A percentile compares a stretch with the other conserved stretches of the same genome.
Conservation (phyloP, 2,888 invertebrate species). For the Rhagonycha lutea region DNA sequence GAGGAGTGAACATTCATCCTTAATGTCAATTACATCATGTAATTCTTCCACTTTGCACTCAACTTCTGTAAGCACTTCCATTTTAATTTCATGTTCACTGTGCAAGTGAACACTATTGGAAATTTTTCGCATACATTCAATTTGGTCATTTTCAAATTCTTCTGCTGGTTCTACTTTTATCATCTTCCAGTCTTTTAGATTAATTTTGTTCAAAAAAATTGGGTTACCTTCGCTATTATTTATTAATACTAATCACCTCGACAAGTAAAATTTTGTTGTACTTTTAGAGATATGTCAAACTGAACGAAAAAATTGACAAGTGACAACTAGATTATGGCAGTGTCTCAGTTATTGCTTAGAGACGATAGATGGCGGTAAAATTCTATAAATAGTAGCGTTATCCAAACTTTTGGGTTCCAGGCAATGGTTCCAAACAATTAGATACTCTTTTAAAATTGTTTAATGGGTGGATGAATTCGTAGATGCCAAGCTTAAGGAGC, state of each 20-base stretch:
- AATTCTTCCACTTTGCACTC: background rate
- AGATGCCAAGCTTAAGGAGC: too few species aligned
- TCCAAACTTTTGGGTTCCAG: too few species aligned
- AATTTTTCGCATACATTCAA: background rate
- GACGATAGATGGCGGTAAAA: too few species aligned
- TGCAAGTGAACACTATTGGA: background rate
- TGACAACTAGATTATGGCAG: too few species aligned
- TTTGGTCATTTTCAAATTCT: background rate
- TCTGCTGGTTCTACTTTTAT: background rate
- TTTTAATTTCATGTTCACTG: background rate
- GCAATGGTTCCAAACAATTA: too few species aligned
- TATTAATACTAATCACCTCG: background rate
- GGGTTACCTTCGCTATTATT: background rate
- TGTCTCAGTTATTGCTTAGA: too few species aligned
- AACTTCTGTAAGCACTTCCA: background rate
- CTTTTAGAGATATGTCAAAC: too few species aligned
- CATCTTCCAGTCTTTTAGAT: background rate
- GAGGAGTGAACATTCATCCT: background rate
- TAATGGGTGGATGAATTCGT: too few species aligned
- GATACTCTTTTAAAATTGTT: too few species aligned
- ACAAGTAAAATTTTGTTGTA: background rate
- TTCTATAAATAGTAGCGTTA: too few species aligned
- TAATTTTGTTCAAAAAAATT: background rate
- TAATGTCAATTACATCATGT: background rate
- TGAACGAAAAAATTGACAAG: too few species aligned